Conservation (phyloP, 1,140 invertebrate species). For the Parapsyche elsis region DNA sequence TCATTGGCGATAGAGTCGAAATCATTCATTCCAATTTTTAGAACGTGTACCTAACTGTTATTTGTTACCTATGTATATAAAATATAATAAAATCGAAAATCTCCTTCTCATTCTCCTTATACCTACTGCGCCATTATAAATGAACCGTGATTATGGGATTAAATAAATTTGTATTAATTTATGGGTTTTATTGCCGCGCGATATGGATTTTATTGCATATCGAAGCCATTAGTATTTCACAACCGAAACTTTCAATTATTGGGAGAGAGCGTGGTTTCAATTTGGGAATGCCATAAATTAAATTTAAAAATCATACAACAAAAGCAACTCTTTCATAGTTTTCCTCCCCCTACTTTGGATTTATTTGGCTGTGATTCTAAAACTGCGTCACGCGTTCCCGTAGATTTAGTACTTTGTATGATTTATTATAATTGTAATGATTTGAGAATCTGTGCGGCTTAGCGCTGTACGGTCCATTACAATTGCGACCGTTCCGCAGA, state of each 20-base stretch:
- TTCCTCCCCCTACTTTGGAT: conserved; percentile 41
- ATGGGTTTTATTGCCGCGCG: conserved; percentile 47
- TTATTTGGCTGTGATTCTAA: conserved; percentile 14
- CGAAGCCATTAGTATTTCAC: conserved; percentile 53
- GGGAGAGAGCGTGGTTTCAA: conserved; percentile 52
- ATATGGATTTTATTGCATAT: conserved; percentile 52
- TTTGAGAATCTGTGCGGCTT: no score
- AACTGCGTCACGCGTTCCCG: conserved; percentile 4
- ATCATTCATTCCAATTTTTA: neutral
- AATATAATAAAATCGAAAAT: no score
- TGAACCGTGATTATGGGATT: conserved; percentile 42
- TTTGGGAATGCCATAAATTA: conserved; percentile 56
- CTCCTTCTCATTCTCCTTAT: no score
- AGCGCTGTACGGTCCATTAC: conserved; percentile 48
- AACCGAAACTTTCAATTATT: conserved; percentile 55
- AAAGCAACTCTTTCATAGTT: conserved; percentile 50
- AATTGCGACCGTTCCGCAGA: conserved; percentile 43
- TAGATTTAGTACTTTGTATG: conserved; percentile 5
- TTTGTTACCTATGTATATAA: no score
- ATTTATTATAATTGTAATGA: neutral
- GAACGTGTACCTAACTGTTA: no score
- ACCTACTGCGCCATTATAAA: neutral
- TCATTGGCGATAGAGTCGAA: neutral
- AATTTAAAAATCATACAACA: conserved; percentile 47
- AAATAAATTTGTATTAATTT: conserved; percentile 53